Percentiles rank a stretch among this genome's conserved stretches.
Conservation (phyloP, 2,888 invertebrate species). For the Antitype chi region DNA sequence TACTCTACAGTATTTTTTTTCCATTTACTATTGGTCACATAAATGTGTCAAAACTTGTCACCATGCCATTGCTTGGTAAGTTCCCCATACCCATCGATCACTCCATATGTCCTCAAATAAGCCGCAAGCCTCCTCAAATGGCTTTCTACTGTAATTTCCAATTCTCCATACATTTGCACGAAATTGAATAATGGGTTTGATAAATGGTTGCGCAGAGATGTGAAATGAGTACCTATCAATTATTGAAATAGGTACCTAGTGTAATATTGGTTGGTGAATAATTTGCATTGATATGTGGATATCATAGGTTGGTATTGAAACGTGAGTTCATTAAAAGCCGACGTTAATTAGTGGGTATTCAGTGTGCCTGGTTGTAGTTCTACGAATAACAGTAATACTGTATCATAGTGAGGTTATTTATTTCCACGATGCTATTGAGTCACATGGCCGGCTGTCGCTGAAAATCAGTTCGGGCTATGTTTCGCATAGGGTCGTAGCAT, state of each 20-base stretch:
- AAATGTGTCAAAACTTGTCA: constrained; percentile 1
- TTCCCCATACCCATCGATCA: constrained; percentile 25
- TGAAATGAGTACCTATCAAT: not conserved
- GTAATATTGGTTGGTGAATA: not conserved
- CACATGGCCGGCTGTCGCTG: no score
- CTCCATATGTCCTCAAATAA: constrained; percentile 25
- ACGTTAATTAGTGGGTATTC: constrained; percentile 19
- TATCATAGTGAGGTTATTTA: not conserved
- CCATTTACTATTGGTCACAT: not conserved
- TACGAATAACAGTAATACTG: not conserved
- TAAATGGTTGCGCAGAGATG: constrained; percentile 15
- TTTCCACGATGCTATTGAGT: not conserved
- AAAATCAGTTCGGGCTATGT: no score
- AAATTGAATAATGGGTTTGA: constrained; percentile 33
- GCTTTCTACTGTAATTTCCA: constrained; percentile 46
- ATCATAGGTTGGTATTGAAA: not conserved
- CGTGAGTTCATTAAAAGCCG: constrained; percentile 25
- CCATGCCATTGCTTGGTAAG: not conserved
- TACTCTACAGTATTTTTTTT: not conserved
- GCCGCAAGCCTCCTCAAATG: constrained; percentile 34
- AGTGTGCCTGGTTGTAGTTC: not conserved
- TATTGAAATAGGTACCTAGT: not conserved
- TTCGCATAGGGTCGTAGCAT: no score
- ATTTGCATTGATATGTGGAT: not conserved
- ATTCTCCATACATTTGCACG: constrained; percentile 34